Percentiles rank a stretch among this genome's conserved stretches.
Conservation (phyloP, 2,113 vertebrate genomes). For the Meriones unguiculatus region DNA sequence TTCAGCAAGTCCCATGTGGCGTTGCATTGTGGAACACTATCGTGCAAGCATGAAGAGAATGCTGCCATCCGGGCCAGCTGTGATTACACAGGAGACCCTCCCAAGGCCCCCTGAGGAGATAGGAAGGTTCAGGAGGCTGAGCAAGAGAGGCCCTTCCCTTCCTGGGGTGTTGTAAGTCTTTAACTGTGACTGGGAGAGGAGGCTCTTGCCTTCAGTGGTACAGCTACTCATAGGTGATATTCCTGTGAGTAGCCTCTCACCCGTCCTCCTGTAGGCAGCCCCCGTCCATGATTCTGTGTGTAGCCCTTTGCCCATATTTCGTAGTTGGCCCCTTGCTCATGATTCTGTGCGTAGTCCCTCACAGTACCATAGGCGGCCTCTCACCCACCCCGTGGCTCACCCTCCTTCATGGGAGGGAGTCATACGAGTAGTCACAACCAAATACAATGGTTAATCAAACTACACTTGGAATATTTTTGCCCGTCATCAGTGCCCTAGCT, state of each 20-base stretch:
- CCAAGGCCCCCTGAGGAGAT: background rate
- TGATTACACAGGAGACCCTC: background rate
- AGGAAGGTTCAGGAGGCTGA: background rate
- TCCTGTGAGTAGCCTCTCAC: background rate
- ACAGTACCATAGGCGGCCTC: background rate
- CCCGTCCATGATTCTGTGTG: background rate
- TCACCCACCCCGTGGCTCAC: background rate
- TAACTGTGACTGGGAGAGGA: no score
- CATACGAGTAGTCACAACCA: background rate
- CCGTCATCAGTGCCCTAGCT: background rate
- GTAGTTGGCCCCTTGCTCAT: background rate
- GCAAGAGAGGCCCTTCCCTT: background rate
- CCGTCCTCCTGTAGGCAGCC: background rate
- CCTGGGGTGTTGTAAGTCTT: background rate
- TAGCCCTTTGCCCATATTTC: background rate
- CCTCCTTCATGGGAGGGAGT: background rate
- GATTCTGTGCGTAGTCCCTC: background rate
- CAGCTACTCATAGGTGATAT: background rate
- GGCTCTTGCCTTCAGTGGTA: background rate
- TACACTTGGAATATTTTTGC: background rate
- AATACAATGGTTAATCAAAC: background rate
- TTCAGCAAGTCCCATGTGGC: fast-evolving
- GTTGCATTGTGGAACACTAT: no score
- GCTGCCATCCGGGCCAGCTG: background rate
- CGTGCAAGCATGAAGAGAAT: background rate